These are phyloP conservation scores for Ptychoptera contaminata DNA, from an alignment of 2,888 invertebrate genomes.

Conservation along the genomic window DNA sequence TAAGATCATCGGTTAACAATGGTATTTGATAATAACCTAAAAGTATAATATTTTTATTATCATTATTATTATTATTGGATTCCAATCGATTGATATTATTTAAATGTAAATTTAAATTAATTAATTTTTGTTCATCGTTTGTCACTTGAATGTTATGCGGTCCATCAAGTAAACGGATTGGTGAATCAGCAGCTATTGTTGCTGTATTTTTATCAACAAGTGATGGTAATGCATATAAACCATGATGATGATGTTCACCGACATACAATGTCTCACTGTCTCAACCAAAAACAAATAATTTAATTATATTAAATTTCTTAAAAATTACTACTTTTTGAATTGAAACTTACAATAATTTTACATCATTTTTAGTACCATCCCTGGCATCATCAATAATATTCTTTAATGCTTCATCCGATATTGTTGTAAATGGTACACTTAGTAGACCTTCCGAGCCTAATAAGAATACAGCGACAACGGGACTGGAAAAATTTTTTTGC, in stretches of 20 bases:
- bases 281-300: constrained; percentile 16
- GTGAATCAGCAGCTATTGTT: constrained; percentile 58
- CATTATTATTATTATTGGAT: constrained; percentile 27
- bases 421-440: constrained; percentile 74
- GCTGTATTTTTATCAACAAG: constrained; percentile 81
- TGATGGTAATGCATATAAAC: constrained; percentile 83
- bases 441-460: constrained; percentile 61
- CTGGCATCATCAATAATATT: constrained; percentile 47
- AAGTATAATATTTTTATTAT: constrained; percentile 24
- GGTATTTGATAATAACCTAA: constrained; percentile 58
- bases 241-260: constrained; percentile 67
- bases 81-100: constrained; percentile 19
- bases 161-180: constrained; percentile 59
- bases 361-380: constrained; percentile 42
- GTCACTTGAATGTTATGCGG: constrained; percentile 30
- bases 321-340: constrained; percentile 5
- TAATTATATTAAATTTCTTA: constrained; percentile 1
- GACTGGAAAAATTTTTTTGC: constrained; percentile 75
- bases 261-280: constrained; percentile 81
- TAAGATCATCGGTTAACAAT: constrained; percentile 33
- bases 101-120: constrained; percentile 29
- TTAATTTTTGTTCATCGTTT: constrained; percentile 22
- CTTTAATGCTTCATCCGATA: constrained; percentile 72
- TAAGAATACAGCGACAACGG: constrained; percentile 78
- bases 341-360: constrained; percentile 40